A percentile compares a stretch with the other conserved stretches of the same genome.
Evolutionary conservation across 2,797 vertebrate genomes (phyloP).

Genomic region (Gymnothorax reevesii): DNA sequence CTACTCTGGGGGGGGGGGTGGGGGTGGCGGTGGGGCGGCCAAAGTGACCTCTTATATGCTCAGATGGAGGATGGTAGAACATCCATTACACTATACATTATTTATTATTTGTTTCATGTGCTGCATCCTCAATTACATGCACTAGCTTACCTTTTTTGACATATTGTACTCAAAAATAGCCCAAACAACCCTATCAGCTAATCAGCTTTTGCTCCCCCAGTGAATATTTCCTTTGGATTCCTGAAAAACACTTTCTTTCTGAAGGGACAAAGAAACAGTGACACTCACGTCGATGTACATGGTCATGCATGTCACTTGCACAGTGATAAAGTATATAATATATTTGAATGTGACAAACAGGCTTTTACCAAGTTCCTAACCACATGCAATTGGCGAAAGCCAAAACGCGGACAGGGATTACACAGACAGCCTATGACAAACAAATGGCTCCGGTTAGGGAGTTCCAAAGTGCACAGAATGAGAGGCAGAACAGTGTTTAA

Average conservation of each 20-base stretch:
- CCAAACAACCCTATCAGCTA: not conserved
- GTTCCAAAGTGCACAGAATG: no score
- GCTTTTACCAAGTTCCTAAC: no score
- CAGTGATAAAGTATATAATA: not conserved
- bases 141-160: not conserved
- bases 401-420: no score
- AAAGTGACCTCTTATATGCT: not conserved
- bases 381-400: no score
- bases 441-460: no score
- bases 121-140: not conserved
- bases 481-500: no score
- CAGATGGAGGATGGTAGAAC: not conserved
- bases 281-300: not conserved
- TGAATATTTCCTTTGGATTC: not conserved
- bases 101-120: not conserved
- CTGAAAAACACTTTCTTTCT: not conserved
- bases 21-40: conserved; percentile 44
- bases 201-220: not conserved
- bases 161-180: not conserved
- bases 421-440: no score
- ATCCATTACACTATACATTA: not conserved
- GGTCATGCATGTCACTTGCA: not conserved
- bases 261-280: not conserved
- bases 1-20: conserved; percentile 29
- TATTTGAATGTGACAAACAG: not conserved